Percentiles rank a stretch among this genome's conserved stretches.
Conservation (phyloP, 2,888 invertebrate genomes). For the Xanthorhoe spadicearia region DNA sequence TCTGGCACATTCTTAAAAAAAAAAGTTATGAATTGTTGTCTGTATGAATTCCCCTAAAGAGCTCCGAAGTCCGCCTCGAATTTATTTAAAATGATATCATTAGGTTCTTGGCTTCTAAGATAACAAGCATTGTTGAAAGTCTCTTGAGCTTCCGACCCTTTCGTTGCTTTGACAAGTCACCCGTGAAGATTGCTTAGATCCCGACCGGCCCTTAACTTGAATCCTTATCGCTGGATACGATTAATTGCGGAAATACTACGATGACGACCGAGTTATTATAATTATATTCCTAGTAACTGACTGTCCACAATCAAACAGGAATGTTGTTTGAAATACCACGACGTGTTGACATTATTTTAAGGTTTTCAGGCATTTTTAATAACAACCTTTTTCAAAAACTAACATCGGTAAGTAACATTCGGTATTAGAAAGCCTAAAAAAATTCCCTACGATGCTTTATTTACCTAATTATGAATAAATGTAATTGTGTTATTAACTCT, state of each 20-base stretch:
- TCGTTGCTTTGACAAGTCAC: constrained; percentile 83
- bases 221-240: constrained; percentile 80
- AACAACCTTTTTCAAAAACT: too few relatives aligned
- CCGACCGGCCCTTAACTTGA: constrained; percentile 81
- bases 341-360: too few relatives aligned
- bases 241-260: constrained; percentile 83
- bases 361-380: too few relatives aligned
- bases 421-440: too few relatives aligned
- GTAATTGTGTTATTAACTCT: too few relatives aligned
- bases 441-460: too few relatives aligned
- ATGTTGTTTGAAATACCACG: too few relatives aligned
- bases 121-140: constrained; percentile 85
- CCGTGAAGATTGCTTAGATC: constrained; percentile 85
- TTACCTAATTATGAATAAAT: too few relatives aligned
- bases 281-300: constrained; percentile 59
- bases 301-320: constrained; percentile 36
- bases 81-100: constrained; percentile 82
- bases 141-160: constrained; percentile 82
- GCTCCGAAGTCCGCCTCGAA: constrained; percentile 53
- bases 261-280: constrained; percentile 68
- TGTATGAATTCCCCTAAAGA: neutral
- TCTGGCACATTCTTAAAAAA: too few relatives aligned
- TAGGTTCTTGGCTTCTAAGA: constrained; percentile 81
- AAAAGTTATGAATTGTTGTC: too few relatives aligned
- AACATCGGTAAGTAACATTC: too few relatives aligned